Base-by-base conservation (phyloP, 2,113 vertebrate species). In the Junco hyemalis region DNA sequence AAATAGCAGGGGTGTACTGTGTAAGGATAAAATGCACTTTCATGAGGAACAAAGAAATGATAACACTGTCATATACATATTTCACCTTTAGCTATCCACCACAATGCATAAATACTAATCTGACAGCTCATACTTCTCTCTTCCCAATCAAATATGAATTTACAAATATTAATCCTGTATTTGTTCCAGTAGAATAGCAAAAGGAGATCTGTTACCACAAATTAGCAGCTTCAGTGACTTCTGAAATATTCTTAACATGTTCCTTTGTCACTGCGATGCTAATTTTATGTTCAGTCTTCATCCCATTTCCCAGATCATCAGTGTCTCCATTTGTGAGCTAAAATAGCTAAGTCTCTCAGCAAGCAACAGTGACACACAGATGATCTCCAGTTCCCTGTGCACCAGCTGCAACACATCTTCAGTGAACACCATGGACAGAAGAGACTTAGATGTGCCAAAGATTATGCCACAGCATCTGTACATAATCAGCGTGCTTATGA, bases 151-250 rank as follows among this genome's bases (percentile, higher is more conserved):
- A 84, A 86, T 90, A 69, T 26, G 14, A 92, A 85, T 21, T 87
- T 80, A 69, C 77, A 87, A 88, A 74, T 65, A 81, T 69, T 72
- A 81, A 71, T 88, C 33, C 28, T 87, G 10, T 70, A 28, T 73
- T 88, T 89, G 40, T 95, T 74, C 53, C 31, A 57, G 45, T 82
- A 78, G 65, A 77, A 70, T 82, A 87, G 25, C 28, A 84, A 93
- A 78, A 91, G 35, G 72, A 85, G 70, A 15, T 81, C 57, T 19
- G 21, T 83, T 84, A 63, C 71, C 31, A 47, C 29, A 89, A 91
- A 87, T 85, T 61, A 92, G 23, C 63, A 95, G 59, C 60, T 76
- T 92, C 60, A 88, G 42, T 81, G 68, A 82, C 42, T 96, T 88
- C 35, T 86, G 90, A 94, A 92, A 57, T 77, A 78, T 69, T 95